Evolutionary conservation across 2,797 vertebrate genomes (phyloP), one percentile per base, ranked within the genome.

Genomic region (Pipistrellus pygmaeus): DNA sequence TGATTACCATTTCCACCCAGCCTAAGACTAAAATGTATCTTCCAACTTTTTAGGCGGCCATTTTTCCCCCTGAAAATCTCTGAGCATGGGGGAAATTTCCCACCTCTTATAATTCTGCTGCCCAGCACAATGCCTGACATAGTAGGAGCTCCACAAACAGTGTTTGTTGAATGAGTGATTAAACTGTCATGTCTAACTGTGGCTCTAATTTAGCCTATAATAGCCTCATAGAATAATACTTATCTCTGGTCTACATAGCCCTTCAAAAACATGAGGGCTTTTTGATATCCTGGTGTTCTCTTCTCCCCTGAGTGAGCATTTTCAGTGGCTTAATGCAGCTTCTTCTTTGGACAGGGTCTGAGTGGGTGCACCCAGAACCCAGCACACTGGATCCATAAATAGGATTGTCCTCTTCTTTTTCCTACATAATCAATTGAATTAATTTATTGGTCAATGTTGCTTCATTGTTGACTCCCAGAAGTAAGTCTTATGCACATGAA

Each of bases 11-110:
- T 75, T 90, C 21, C 4, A 84, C 0, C 6, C 17, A 14, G 6
- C 21, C 35, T 25, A 48, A 84, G 71, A 88, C 78, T 91, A 14
- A 87, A 81, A 53, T 69, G 23, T 38, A 60, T 21, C 60, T 75
- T 41, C 84, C 64, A 83, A 1, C 38, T 66, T 88, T 71, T 86
- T 57, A 76, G 17, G 9, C 35, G 71, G 32, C 44, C 15, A 38
- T 80, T 71, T 3, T 3, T 76, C 90, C 94, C 90, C 93, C 72
- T 90, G 44, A 25, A 73, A 88, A 71, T 3, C 27, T 72, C 38
- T 66, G 20, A 32, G 12, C 86, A 44, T 53, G 83, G 80, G 14
- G 5, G 20, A 60, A 46, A 55, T 69, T 55, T 55, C 23, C 62
- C 5, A 76, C 27, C 38, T 35, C 48, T 84, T 85, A 23, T 25